Evolutionary conservation across 2,113 vertebrate species (phyloP).

Genomic region (Toxostoma redivivum): DNA sequence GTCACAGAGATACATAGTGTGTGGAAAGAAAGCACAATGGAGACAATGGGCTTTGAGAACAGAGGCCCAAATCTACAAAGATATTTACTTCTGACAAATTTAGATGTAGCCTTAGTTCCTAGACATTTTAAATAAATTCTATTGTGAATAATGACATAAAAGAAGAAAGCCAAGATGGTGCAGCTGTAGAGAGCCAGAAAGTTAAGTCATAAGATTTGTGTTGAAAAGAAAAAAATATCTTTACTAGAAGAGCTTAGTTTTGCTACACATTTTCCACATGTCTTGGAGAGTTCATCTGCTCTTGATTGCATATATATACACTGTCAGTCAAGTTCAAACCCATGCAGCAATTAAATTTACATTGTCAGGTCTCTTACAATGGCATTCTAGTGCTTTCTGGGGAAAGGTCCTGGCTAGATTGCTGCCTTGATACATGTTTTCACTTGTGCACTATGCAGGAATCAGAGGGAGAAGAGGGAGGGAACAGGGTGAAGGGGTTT

Average conservation of each 20-base stretch:
- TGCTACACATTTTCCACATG: neutral
- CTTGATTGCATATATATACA: rapidly evolving
- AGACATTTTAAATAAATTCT: neutral
- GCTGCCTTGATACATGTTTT: neutral
- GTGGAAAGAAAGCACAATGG: neutral
- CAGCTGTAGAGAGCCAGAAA: neutral
- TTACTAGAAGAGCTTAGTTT: neutral
- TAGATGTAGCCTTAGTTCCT: neutral
- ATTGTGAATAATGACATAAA: neutral
- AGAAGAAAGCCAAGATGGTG: neutral
- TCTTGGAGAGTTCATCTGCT: neutral
- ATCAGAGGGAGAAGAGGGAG: neutral
- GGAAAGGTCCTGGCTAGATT: neutral
- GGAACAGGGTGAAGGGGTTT: neutral
- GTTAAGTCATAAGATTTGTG: neutral
- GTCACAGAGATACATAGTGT: neutral
- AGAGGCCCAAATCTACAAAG: neutral
- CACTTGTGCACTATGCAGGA: neutral
- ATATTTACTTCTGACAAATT: neutral
- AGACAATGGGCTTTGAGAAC: neutral
- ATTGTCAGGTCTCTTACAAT: neutral
- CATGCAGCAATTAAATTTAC: neutral
- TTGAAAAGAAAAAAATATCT: neutral
- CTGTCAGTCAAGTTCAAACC: neutral
- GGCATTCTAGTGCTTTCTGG: neutral